phyloP scores from a whole-genome alignment of 30 jellyfish, hydroid and myxozoan species.

The Pseudorhiza aurosa region DNA sequence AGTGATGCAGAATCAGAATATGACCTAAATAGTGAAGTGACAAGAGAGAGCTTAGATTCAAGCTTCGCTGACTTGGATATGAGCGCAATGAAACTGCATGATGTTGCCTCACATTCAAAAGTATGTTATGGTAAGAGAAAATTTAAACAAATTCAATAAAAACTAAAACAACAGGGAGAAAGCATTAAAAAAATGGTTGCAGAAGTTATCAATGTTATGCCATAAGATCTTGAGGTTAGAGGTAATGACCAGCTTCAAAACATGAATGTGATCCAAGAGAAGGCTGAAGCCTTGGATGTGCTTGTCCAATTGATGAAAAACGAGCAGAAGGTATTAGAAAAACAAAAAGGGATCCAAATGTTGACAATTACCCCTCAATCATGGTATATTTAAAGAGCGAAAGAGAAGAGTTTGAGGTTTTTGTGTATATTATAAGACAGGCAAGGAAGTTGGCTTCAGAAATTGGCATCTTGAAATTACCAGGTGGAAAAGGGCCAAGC shows the following conservation, averaged over 20 bases:
- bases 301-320: slow-evolving; percentile 27
- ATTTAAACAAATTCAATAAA: slow-evolving; percentile 33
- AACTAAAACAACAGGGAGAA: slow-evolving; percentile 3
- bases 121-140: slow-evolving; percentile 65
- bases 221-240: slow-evolving; percentile 16
- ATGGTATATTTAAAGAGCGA: neutral
- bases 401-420: slow-evolving; percentile 13
- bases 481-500: no score
- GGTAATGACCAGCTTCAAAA: neutral
- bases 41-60: slow-evolving; percentile 17
- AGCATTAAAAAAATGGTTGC: slow-evolving; percentile 6
- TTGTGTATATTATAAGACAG: neutral
- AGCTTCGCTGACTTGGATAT: slow-evolving; percentile 38
- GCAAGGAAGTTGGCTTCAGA: no score
- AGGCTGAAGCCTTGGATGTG: slow-evolving; percentile 13
- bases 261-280: slow-evolving; percentile 8
- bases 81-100: slow-evolving; percentile 63
- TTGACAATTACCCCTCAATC: slow-evolving; percentile 13
- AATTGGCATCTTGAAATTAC: no score
- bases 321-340: slow-evolving; percentile 2
- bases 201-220: slow-evolving; percentile 22
- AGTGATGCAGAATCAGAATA: slow-evolving; percentile 10
- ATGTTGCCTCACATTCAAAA: slow-evolving; percentile 40
- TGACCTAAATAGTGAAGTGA: slow-evolving; percentile 1
- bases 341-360: slow-evolving; percentile 4